A percentile compares a stretch with the other conserved stretches of the same genome.
These are phyloP conservation scores for Catharus ustulatus DNA, from an alignment of 2,797 vertebrate species.

Conservation along the genomic window DNA sequence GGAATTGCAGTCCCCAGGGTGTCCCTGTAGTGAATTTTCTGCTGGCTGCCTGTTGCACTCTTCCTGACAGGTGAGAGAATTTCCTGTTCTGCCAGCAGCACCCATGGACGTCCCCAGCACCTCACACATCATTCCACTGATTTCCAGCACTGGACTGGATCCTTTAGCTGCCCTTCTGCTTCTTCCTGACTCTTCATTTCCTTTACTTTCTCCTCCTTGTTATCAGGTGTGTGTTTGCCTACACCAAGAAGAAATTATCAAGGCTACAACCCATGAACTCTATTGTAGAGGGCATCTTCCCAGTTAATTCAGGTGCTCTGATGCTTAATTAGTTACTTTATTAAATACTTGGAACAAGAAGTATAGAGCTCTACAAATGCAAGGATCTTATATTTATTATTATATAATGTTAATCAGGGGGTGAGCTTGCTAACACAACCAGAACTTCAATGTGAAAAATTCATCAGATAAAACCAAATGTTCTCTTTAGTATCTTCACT, in stretches of 20 bases:
- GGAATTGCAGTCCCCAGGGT: neutral
- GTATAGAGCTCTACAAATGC: neutral
- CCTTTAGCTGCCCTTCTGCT: neutral
- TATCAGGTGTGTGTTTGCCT: neutral
- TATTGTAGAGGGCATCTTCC: neutral
- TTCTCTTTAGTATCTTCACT: neutral
- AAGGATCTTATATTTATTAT: neutral
- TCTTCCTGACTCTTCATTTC: neutral
- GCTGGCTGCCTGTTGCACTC: neutral
- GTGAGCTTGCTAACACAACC: neutral
- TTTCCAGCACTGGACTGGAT: neutral
- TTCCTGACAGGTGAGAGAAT: neutral
- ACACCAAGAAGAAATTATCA: neutral
- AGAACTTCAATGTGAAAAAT: neutral
- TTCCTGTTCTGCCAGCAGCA: neutral
- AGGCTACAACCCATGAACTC: neutral
- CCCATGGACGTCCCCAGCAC: neutral
- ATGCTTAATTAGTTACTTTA: neutral
- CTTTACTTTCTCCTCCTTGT: neutral
- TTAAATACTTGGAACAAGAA: neutral
- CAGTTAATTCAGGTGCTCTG: neutral
- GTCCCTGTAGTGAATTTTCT: neutral
- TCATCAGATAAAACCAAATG: neutral
- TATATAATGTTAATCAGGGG: neutral
- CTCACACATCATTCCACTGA: neutral